Conservation (phyloP, 2,797 vertebrate species). For the Acrossocheilus wenchowensis region DNA sequence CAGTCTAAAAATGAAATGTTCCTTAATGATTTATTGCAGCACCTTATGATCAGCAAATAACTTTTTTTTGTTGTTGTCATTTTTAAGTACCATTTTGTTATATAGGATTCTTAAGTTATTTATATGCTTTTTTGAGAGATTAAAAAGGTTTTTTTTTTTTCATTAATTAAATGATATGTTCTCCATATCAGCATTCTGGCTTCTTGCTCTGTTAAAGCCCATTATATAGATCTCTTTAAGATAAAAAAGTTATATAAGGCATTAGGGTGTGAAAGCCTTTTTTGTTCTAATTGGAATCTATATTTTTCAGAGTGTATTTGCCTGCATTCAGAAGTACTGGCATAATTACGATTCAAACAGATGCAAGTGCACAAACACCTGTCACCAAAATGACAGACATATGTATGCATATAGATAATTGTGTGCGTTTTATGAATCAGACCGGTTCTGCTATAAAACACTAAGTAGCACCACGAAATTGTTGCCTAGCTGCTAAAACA, state of each 20-base stretch:
- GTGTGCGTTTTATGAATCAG: neutral
- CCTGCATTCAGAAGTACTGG: neutral
- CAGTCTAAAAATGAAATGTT: neutral
- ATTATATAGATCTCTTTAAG: neutral
- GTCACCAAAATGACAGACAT: neutral
- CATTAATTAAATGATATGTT: neutral
- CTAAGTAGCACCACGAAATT: neutral
- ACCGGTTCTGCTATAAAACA: neutral
- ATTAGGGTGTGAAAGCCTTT: neutral
- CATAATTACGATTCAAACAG: neutral
- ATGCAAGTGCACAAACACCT: neutral
- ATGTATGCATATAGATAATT: neutral
- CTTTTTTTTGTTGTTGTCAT: neutral
- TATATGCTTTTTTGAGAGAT: neutral
- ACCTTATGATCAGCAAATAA: neutral
- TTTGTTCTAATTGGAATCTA: slow-evolving; percentile 2
- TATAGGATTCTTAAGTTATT: neutral
- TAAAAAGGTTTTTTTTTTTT: neutral
- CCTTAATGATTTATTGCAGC: neutral
- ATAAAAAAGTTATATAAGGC: neutral
- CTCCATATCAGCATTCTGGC: neutral
- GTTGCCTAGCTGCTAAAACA: slow-evolving; percentile 31
- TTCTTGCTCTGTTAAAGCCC: neutral
- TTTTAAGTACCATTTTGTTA: neutral
- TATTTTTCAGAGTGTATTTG: neutral